phyloP scores from a whole-genome alignment of 2,888 invertebrate species.

The Acheta domesticus region DNA sequence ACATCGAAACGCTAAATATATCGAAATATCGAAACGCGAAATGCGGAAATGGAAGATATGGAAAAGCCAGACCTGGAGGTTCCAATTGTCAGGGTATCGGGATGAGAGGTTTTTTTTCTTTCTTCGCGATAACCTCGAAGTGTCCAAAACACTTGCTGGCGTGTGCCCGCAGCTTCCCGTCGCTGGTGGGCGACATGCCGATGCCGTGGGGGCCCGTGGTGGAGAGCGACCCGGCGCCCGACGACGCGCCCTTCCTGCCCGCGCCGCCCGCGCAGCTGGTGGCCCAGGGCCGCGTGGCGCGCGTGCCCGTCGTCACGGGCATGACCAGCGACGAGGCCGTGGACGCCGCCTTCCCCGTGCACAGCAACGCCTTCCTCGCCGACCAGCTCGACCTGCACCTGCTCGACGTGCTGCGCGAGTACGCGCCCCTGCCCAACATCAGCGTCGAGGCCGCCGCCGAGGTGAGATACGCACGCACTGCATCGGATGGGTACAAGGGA shows the following conservation, averaged over 20 bases:
- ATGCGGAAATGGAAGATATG: too few relatives aligned
- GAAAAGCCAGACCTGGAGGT: too few relatives aligned
- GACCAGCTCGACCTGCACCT: not conserved
- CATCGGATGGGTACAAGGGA: too few relatives aligned
- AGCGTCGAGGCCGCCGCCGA: not conserved
- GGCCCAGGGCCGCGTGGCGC: not conserved
- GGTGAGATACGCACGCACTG: not conserved
- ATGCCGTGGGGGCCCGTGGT: constrained; percentile 8
- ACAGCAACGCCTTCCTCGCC: not conserved
- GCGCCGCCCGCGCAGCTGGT: not conserved
- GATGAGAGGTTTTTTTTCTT: too few relatives aligned
- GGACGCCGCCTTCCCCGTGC: not conserved
- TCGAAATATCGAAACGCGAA: too few relatives aligned
- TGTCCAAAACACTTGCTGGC: too few relatives aligned
- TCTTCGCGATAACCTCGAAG: too few relatives aligned
- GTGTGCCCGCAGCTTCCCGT: constrained; percentile 3
- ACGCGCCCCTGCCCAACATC: not conserved
- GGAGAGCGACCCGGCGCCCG: not conserved
- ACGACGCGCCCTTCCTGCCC: not conserved
- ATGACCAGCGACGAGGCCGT: not conserved
- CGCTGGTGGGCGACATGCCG: constrained; percentile 18
- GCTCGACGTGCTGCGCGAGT: not conserved
- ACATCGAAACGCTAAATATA: too few relatives aligned
- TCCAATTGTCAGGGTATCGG: too few relatives aligned
- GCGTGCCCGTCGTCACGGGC: not conserved